Base-by-base conservation (phyloP, 1,140 invertebrate species). In the Odontomachus brunneus region DNA sequence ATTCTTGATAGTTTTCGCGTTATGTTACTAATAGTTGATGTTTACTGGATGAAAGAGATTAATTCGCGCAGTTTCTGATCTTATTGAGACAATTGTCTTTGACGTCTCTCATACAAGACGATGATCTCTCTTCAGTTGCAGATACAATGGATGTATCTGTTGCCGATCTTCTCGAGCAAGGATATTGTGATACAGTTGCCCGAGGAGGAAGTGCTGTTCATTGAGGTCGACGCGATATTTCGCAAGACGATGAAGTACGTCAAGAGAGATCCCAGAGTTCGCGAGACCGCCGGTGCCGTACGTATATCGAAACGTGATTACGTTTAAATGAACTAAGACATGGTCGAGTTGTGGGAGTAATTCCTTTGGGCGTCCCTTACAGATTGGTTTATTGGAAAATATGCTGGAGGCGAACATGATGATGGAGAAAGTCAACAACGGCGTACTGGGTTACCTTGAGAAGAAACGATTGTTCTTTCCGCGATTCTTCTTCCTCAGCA, bases 131-230 rank as follows among this genome's bases (percentile, higher is more conserved):
- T 44, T 11, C 66, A 93, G 92, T 90, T 97, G 15, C 97, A 98
- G 93, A 95, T 96, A 51, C 97, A 98, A 85, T 99, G 98, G 97
- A 94, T 99, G n/a, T 98, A 99, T 92, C 94, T 99, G 29, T 94
- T 99, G 85, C 98, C 98, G 0, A 98, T 99, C 88, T 99, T 99
- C 93, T 97, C 97, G 2, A 98, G 98, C 0, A 97, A 98, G 91
- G 98, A 99, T 91, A 99, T 99, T 84, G 96, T 98, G 48, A 96
- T 96, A 0, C 98, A 99, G 94, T 97, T 99, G 96, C 98, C 98
- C 0, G 97, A 98, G 91, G 98, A 99, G 94, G 97, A 97, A 11
- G 94, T 95, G 14, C 93, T 98, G 72, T 98, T 98, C 92, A 91
- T 94, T 82, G 95, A 97, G 91, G 96, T 98, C 0, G 96, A 97